phyloP scores from a whole-genome alignment of 2,113 vertebrate species.

The Cyphomyrus discorhynchus region DNA sequence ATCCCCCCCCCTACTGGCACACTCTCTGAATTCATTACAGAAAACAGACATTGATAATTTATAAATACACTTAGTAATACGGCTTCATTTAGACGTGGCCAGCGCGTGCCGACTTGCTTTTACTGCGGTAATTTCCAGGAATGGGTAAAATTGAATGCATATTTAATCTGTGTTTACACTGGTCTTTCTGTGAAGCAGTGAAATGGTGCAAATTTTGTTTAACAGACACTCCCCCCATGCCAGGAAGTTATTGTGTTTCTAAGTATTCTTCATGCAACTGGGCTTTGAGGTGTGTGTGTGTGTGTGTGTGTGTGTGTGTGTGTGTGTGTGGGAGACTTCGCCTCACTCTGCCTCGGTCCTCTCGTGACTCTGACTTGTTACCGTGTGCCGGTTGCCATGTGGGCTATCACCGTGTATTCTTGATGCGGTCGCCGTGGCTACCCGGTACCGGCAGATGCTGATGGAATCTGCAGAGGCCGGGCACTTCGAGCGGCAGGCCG shows the following conservation, averaged over 20 bases:
- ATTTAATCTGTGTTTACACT: conserved; percentile 43
- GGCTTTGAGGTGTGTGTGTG: neutral
- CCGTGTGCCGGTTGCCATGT: neutral
- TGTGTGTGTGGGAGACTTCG: conserved; percentile 33
- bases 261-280: conserved; percentile 35
- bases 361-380: neutral
- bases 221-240: conserved; percentile 31
- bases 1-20: conserved; percentile 22
- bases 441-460: neutral
- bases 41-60: conserved; percentile 58
- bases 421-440: neutral
- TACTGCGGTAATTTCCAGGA: conserved; percentile 50
- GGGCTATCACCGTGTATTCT: neutral
- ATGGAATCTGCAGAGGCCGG: neutral
- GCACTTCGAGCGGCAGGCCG: neutral
- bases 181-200: conserved; percentile 27
- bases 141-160: conserved; percentile 42
- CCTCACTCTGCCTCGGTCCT: conserved; percentile 31
- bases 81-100: conserved; percentile 50
- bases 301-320: neutral
- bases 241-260: conserved; percentile 39
- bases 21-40: conserved; percentile 53
- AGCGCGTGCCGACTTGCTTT: conserved; percentile 44
- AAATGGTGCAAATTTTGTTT: conserved; percentile 40
- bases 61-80: conserved; percentile 53